A percentile compares a stretch with the other conserved stretches of the same genome.
These are phyloP conservation scores for Oreochromis aureus DNA, from an alignment of 2,113 vertebrate species.

Conservation along the genomic window DNA sequence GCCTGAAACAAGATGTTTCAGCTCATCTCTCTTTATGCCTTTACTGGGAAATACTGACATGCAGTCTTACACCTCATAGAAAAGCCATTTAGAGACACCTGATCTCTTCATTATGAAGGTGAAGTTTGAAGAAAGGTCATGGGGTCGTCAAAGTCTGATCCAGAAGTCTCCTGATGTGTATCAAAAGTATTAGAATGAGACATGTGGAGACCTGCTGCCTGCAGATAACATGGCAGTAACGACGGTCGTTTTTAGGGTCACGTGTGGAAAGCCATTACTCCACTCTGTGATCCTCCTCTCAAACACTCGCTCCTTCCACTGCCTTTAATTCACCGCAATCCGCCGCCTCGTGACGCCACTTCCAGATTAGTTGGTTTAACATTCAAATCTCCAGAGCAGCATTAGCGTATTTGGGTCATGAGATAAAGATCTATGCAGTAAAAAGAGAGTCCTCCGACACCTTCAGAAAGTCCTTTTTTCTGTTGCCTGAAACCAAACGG, in stretches of 20 bases:
- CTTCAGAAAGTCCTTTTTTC: background rate
- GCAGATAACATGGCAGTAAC: background rate
- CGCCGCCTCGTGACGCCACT: background rate
- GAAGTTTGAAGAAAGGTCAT: background rate
- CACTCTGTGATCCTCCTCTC: background rate
- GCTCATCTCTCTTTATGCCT: background rate
- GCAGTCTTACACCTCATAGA: background rate
- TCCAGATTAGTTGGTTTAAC: constrained; percentile 24
- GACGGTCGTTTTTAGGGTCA: background rate
- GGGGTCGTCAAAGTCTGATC: rapidly evolving
- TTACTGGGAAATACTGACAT: background rate
- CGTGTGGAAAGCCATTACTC: rapidly evolving
- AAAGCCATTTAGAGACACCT: background rate
- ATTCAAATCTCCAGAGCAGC: constrained; percentile 9
- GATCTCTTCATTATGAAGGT: background rate
- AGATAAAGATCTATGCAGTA: constrained; percentile 10
- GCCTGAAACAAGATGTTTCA: background rate
- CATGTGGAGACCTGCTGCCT: rapidly evolving
- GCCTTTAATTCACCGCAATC: background rate
- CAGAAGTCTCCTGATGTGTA: background rate
- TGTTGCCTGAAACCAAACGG: background rate
- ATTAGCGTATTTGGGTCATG: constrained; percentile 15
- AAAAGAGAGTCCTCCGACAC: constrained; percentile 1
- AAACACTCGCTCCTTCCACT: background rate
- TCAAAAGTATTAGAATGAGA: background rate